Base-by-base conservation (phyloP, 2,797 vertebrate genomes). In the Alouatta caraya region DNA sequence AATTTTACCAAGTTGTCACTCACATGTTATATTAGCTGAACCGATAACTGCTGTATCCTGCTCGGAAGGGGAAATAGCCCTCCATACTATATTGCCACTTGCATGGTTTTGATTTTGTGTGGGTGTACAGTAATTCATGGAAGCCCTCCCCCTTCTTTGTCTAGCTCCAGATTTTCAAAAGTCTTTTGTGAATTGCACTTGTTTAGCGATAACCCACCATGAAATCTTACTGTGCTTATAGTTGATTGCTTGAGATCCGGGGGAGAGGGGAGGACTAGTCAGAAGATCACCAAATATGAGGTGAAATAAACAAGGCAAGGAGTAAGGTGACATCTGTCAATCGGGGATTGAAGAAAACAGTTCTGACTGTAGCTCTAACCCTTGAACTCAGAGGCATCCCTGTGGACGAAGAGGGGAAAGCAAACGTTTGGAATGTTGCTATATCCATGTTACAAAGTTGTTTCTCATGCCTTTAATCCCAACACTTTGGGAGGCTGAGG, bases 1-100 rank as follows among this genome's bases (percentile, higher is more conserved):
- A 4, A 1, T 96, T 97, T 96, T 88, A 86, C 96, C 82, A 85
- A 93, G 73, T 75, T 95, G 94, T 95, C 95, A 76, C 72, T 97
- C 91, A 55, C 37, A 22, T 86, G 93, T 95, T 88, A n/a, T 61
- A 75, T 96, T 95, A 97, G 84, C 91, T 59, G 88, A 90, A 93
- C 52, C 0, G 0, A 72, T 50, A 92, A 52, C 17, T 88, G 75
- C 44, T 92, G 33, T 21, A 1, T 26, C 8, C 28, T 48, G 57
- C 76, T 67, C 2, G 9, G 80, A 48, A 39, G 39, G 59, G 81
- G 72, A 11, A 72, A 72, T 59, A 3, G 67, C 75, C 70, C 88
- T 73, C 10, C 4, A 1, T 55, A 80, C 80, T 24, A 0, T 7
- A 15, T 44, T 8, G 39, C 73, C 2, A 2, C 90, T 88, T 95